Base-by-base conservation (phyloP, 2,888 invertebrate species). In the Pilophorus perplexus region DNA sequence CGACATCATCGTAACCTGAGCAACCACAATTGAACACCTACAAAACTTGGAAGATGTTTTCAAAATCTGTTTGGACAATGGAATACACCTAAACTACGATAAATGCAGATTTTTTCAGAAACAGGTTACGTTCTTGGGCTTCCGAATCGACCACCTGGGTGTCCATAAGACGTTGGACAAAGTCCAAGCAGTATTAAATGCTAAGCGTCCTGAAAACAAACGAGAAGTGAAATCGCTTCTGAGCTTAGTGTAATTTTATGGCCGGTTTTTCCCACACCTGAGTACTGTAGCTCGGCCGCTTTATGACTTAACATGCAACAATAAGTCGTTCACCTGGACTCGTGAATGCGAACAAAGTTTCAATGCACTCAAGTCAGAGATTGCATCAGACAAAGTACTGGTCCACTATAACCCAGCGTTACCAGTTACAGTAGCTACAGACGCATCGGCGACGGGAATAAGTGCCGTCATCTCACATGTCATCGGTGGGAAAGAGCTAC, bases 361-460 rank as follows among this genome's bases (percentile, higher is more conserved):
- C 16, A 3, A 50, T 2, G 6, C 8, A 8, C 23, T 52, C 1
- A 52, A 28, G 2, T 10, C 3, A 2, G 52, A 52, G 12, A 27
- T 42, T 44, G 28, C 18, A 1, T 44, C 46, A 10, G 28, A 40
- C 12, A 25, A 23, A 4, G 25, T 60, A 3, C 44, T 60, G 2
- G 46, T 44, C 1, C 60, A 60, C 18, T 44, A 42, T 18, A 25
- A 40, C 16, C 40, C 40, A 1, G 3, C 44, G 0, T 23, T 23
- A 25, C 60, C 60, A 2, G 3, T 60, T 1, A 14, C 27, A 4
- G 18, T 60, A 1, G 20, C 27, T 14, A 27, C 28, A 2, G 60
- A 60, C 27, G 60, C 60, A 12, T 44, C 60, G n/a, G 44, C 46
- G 16, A 46, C 46, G 1, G 60, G 60, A 8, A 5, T 60, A 8